These are phyloP conservation scores for Pediacus dermestoides DNA, from an alignment of 2,888 invertebrate species.

Conservation along the genomic window DNA sequence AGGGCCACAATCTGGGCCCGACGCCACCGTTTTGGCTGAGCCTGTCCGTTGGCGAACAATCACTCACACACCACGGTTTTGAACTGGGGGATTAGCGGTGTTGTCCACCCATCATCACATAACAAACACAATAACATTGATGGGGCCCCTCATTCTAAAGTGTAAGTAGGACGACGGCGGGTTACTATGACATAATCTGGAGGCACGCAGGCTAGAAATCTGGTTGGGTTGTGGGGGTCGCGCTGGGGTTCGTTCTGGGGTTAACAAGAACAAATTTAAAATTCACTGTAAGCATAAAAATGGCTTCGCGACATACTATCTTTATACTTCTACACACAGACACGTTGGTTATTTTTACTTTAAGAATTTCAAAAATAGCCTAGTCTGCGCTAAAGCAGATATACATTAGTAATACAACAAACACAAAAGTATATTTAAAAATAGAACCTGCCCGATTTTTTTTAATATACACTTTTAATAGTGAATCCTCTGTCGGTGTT, in stretches of 20 bases:
- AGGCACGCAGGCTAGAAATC: too few species aligned
- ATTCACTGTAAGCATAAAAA: too few species aligned
- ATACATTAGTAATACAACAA: slow-evolving; percentile 47
- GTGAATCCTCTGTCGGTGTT: slow-evolving; percentile 47
- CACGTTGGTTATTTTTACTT: slow-evolving; percentile 48
- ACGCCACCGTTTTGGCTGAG: slow-evolving; percentile 53
- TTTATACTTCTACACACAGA: slow-evolving; percentile 41
- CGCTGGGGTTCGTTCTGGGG: too few species aligned
- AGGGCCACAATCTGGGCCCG: slow-evolving; percentile 55
- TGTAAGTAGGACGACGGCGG: too few species aligned
- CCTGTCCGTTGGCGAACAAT: slow-evolving; percentile 34
- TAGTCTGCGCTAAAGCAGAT: slow-evolving; percentile 44
- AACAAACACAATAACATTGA: too few species aligned
- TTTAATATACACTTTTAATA: slow-evolving; percentile 36
- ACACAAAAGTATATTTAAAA: slow-evolving; percentile 49
- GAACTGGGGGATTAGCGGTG: too few species aligned
- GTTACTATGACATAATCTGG: too few species aligned
- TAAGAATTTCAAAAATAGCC: slow-evolving; percentile 48
- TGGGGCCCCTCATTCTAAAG: too few species aligned
- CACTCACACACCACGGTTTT: too few species aligned
- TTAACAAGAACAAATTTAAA: too few species aligned
- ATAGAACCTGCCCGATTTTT: slow-evolving; percentile 48
- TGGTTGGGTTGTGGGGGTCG: too few species aligned
- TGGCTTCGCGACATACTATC: slow-evolving; percentile 48
- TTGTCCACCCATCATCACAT: not conserved